A percentile compares a stretch with the other conserved stretches of the same genome.
Evolutionary conservation across 1,140 invertebrate genomes (phyloP).

Genomic region (Paramacrobiotus metropolitanus): DNA sequence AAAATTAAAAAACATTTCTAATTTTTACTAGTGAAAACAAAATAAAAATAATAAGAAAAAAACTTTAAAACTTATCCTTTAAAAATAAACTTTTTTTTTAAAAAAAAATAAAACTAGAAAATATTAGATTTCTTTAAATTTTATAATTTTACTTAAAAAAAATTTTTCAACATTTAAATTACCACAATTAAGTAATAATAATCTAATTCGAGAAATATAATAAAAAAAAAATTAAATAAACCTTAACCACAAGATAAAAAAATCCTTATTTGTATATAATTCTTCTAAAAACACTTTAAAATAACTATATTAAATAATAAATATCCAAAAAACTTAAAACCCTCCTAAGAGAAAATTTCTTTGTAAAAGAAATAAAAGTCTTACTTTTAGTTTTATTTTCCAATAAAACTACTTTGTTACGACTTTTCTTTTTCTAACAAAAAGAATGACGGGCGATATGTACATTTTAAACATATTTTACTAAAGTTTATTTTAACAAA

Average conservation of each 20-base stretch:
- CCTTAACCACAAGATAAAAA: slow-evolving; percentile 39
- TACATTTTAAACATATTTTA: slow-evolving; percentile 26
- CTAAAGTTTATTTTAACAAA: slow-evolving; percentile 32
- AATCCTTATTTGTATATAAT: slow-evolving; percentile 23
- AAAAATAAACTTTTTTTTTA: too few species aligned
- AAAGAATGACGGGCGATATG: slow-evolving; percentile 42
- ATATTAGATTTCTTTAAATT: not conserved
- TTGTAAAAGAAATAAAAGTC: not conserved
- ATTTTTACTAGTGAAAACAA: too few species aligned
- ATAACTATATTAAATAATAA: slow-evolving; percentile 16
- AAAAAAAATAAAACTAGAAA: too few species aligned
- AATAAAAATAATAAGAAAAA: too few species aligned
- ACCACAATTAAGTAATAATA: slow-evolving; percentile 18
- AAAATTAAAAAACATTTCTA: too few species aligned
- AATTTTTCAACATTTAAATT: slow-evolving; percentile 8
- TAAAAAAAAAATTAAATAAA: slow-evolving; percentile 27
- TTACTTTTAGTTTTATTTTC: not conserved
- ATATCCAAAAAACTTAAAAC: not conserved
- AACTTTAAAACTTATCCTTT: too few species aligned
- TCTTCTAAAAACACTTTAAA: slow-evolving; percentile 26
- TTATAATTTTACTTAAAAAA: not conserved
- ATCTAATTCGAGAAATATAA: slow-evolving; percentile 28
- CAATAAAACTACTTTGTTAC: slow-evolving; percentile 33
- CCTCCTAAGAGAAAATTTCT: not conserved
- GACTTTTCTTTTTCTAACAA: slow-evolving; percentile 18